Base-by-base conservation (phyloP, 2,113 vertebrate species). In the Corydoras sp. region DNA sequence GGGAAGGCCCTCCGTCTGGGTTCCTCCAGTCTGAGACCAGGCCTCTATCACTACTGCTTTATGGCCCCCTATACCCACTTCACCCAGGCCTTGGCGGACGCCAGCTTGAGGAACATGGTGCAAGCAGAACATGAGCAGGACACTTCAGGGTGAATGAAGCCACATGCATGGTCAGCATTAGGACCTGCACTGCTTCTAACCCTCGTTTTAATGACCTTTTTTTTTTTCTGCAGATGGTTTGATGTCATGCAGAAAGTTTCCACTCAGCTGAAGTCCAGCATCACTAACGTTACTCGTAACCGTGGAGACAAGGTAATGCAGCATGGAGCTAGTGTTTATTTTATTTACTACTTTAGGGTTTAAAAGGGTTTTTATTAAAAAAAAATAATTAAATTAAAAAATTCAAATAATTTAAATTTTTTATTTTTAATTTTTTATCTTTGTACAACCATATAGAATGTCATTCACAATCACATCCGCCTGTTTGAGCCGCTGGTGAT, bases 51-150 rank as follows among this genome's bases (percentile, higher is more conserved):
- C 79, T 98, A 94, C 82, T 99, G 97, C 88, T 99, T 99, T 89
- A 99, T 99, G 96, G 97, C 96, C 0, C 97, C 96, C 0, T 99
- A 98, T 73, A 99, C 97, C 0, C 97, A 98, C 80, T 98, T 99
- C 73, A 99, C 97, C 0, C 97, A 99, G 90, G 97, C 97, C 9
- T 85, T 99, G 0, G 97, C 97, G 0, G 95, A 98, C 7, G 97
- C 97, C 13, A 98, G 95, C 73, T 91, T 99, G 2, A 89, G 94
- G 75, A 98, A 96, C 83, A 95, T 95, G 93, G 96, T 98, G 68
- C 96, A 97, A 82, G 90, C 94, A 0, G 97, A 98, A 59, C 92
- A 92, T 62, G 96, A 98, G 65, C 92, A 92, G 0, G 96, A 97
- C 76, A 73, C 94, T 2, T 94, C 95, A 1, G 96, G 96, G 96